Conservation (phyloP, 2,797 vertebrate species). For the Catostomus latipinnis region DNA sequence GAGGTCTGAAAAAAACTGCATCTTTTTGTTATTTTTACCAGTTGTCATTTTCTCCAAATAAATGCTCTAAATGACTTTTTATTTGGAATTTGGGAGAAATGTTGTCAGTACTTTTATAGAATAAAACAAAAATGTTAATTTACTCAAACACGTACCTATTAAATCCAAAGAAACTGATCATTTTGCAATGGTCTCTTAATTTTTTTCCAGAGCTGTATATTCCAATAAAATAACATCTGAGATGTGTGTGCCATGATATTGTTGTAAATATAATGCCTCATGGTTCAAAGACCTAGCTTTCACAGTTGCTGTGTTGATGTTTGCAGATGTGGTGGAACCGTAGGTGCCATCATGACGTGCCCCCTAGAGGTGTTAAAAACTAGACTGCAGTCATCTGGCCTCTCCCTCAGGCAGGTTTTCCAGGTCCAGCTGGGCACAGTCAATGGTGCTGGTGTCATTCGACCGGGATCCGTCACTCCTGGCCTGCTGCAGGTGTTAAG, state of each 20-base stretch:
- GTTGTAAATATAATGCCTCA: background rate
- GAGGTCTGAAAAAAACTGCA: too few species aligned
- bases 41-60: too few species aligned
- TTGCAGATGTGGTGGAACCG: conserved; percentile 92
- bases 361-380: conserved; percentile 97
- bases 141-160: too few species aligned
- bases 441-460: conserved; percentile 88
- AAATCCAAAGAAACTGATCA: too few species aligned
- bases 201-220: too few species aligned
- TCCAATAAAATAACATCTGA: too few species aligned
- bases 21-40: too few species aligned
- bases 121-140: too few species aligned
- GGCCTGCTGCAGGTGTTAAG: conserved; percentile 90
- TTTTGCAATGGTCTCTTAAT: too few species aligned
- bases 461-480: conserved; percentile 86
- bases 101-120: too few species aligned
- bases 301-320: conserved; percentile 9
- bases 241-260: background rate
- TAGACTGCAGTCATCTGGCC: conserved; percentile 90
- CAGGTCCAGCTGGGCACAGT: conserved; percentile 94
- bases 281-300: background rate
- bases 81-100: too few species aligned
- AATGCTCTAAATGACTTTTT: too few species aligned
- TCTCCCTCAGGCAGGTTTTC: conserved; percentile 86
- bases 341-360: conserved; percentile 94